A percentile compares a stretch with the other conserved stretches of the same genome.
Conservation (phyloP, 1,140 invertebrate genomes). For the Amphibalanus amphitrite region DNA sequence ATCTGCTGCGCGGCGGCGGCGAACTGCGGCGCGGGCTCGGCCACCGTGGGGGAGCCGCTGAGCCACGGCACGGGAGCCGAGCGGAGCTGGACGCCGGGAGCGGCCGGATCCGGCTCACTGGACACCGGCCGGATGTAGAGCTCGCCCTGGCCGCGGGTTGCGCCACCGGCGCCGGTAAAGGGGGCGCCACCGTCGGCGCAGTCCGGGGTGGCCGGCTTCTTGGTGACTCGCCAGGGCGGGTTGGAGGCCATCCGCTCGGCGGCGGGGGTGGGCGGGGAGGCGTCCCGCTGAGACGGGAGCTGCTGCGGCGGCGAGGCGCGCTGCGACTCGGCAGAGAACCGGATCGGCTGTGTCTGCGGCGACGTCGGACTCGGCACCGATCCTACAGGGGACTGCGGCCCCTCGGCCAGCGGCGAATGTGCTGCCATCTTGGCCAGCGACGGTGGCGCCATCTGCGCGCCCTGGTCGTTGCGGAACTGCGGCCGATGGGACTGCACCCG, state of each 20-base stretch:
- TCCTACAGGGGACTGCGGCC: constrained; percentile 17
- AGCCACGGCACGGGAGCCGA: not conserved
- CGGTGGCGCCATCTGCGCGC: constrained; percentile 9
- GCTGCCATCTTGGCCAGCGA: constrained; percentile 4
- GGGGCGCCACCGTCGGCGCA: too few relatives aligned
- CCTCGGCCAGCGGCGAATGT: constrained; percentile 8
- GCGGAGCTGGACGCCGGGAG: not conserved
- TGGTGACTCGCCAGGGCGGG: not conserved
- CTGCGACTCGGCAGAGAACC: not conserved
- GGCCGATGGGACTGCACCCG: constrained; percentile 4
- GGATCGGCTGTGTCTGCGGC: not conserved
- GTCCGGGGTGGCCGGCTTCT: not conserved
- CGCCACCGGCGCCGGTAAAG: too few relatives aligned
- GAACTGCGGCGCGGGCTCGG: not conserved
- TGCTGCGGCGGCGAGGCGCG: too few relatives aligned
- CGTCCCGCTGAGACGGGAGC: not conserved
- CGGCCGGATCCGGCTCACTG: not conserved
- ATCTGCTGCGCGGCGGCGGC: not conserved
- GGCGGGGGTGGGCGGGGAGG: not conserved
- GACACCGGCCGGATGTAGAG: not conserved
- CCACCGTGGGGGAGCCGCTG: not conserved
- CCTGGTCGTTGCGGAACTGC: constrained; percentile 3
- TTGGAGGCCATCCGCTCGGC: not conserved
- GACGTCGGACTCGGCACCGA: constrained; percentile 11
- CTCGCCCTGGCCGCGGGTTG: not conserved